Evolutionary conservation across 2,797 vertebrate species (phyloP).

Genomic region (Tympanoctomys barrerae): DNA sequence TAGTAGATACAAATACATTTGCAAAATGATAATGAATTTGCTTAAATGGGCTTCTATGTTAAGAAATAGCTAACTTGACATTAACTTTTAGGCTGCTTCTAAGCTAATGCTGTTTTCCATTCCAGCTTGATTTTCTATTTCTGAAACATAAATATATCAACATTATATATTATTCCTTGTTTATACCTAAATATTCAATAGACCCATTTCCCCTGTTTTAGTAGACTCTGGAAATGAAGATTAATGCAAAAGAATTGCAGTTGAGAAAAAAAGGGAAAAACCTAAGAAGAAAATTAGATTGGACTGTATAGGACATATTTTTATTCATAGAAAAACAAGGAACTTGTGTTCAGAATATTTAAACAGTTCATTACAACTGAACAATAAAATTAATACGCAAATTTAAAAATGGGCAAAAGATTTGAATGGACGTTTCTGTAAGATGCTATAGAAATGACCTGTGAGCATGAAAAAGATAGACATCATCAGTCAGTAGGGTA

Average conservation of each 20-base stretch:
- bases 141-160: neutral
- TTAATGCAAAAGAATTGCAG: neutral
- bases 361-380: neutral
- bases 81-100: neutral
- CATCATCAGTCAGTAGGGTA: neutral
- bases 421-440: neutral
- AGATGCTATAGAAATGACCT: neutral
- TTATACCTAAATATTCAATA: constrained; percentile 5
- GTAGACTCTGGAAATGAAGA: neutral
- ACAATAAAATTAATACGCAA: neutral
- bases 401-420: neutral
- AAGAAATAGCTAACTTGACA: neutral
- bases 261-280: neutral
- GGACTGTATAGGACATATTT: neutral
- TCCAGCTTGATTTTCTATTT: neutral
- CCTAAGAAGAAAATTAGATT: neutral
- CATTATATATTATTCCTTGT: neutral
- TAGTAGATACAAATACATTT: neutral
- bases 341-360: neutral
- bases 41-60: neutral
- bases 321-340: neutral
- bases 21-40: constrained; percentile 36
- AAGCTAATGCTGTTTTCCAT: neutral
- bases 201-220: neutral
- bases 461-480: neutral